Base-by-base conservation (phyloP, 2,888 invertebrate species). In the Pandemis cinnamomeana region DNA sequence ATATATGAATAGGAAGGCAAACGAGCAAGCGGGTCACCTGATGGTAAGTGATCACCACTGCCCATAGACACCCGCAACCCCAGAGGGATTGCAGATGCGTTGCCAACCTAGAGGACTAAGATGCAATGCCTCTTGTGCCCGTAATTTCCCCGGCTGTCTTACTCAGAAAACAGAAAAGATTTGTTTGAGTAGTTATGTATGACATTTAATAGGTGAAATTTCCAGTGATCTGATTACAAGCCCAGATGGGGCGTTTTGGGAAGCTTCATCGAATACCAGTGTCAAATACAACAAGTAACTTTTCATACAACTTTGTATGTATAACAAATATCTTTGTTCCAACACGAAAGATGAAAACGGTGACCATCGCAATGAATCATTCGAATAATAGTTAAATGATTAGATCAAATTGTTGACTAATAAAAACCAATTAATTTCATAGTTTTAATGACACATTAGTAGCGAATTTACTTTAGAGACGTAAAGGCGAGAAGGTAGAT, bases 321-420 rank as follows among this genome's bases (percentile, higher is more conserved):
- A 20, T 20, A 20, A 20, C 20, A 20, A 51, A 51, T 10, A 51
- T n/a, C 13, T 13, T 13, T 11, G 2, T n/a, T 48, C 48, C 53
- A 15, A 15, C 15, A 55, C 7, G 7, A 3, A 27, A 27, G 10
- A n/a, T 8, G 13, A 20, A 71, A 41, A 51, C 61, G 51, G 71
- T 62, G 71, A 62, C 61, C 61, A 53, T 42, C 8, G 27, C 55
- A 55, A 20, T 11, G 58, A n/a, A 11, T 58, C 27, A n/a, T 58
- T 58, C 58, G 27, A 58, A 58, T 58, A 75, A 72, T 77, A 77
- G 75, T 72, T 77, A 71, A 78, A 78, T 75, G 75, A 44, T 76
- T 78, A 78, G 77, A 76, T 78, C 67, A 78, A 79, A 77, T 75
- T 77, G 77, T 77, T 76, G 71, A 78, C 51, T 69, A 75, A 75